Base-by-base conservation (phyloP, 2,888 invertebrate genomes). In the Amblyjoppa fuscipennis region DNA sequence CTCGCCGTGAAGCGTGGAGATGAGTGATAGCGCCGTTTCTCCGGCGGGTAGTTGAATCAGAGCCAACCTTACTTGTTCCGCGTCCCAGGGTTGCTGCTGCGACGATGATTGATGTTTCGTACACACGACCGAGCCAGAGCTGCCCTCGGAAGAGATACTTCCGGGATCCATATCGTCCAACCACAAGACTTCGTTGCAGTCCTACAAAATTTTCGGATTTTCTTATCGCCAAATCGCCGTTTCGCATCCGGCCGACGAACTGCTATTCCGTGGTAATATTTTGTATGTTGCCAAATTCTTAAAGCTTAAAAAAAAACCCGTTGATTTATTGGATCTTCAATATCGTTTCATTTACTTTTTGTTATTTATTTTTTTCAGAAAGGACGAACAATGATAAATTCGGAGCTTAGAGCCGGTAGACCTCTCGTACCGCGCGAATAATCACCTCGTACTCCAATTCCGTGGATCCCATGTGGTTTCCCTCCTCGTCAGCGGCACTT, bases 1-100 rank as follows among this genome's bases (percentile, higher is more conserved):
- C 9, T 92, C 91, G 3, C 89, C 90, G 16, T 85, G 81, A 13
- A 93, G 85, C 25, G 87, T 88, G 3, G 93, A 84, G 38, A 94
- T 88, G 4, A 91, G 38, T 0, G 91, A 83, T 2, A 93, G 86
- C 2, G 92, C 92, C 3, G 88, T 88, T 74, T 93, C 91, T 6
- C 94, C 94, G 0, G 91, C 93, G 70, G 94, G 93, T 53, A 94
- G 89, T 86, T 90, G 90, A 5, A 89, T 89, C 31, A 93, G 71
- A 0, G 93, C 90, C 6, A 85, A 79, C 28, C 86, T 88, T 56
- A 94, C 89, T 78, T 93, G 92, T 9, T 93, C 91, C 51, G 89
- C 89, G 56, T 88, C 88, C 93, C 94, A 93, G 3, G 92, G 90
- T 74, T 92, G 92, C 51, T 83, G 83, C 45, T 91, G 90, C 11